phyloP scores from a whole-genome alignment of 2,113 vertebrate genomes.

The Limnothrissa miodon region DNA sequence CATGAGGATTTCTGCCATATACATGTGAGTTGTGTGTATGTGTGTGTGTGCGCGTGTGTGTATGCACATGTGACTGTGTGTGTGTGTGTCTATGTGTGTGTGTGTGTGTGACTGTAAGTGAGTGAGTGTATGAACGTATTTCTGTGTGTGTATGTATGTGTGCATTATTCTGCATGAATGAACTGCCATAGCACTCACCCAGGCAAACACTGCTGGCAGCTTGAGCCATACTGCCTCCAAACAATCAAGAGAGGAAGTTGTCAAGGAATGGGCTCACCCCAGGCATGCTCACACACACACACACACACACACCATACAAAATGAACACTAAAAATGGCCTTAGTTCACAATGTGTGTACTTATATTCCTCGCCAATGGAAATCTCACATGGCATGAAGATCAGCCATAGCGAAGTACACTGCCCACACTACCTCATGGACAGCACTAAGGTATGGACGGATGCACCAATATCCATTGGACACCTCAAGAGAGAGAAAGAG shows the following conservation, averaged over 20 bases:
- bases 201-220: neutral
- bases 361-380: neutral
- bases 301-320: neutral
- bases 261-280: constrained; percentile 12
- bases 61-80: neutral
- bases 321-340: neutral
- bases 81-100: neutral
- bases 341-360: neutral
- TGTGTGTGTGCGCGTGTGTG: neutral
- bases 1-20: neutral
- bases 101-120: neutral
- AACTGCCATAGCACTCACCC: neutral
- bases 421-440: neutral
- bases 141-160: neutral
- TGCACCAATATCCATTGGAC: neutral
- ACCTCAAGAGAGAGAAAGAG: neutral
- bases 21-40: neutral
- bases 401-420: neutral
- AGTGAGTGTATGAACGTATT: neutral
- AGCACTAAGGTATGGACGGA: neutral
- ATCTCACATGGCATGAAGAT: neutral
- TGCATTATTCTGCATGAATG: constrained; percentile 9
- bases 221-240: neutral
- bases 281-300: neutral
- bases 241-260: constrained; percentile 6